Percentiles rank a stretch among this genome's conserved stretches.
phyloP scores from a whole-genome alignment of 2,797 vertebrate species.

The Atherinosoma microstoma region DNA sequence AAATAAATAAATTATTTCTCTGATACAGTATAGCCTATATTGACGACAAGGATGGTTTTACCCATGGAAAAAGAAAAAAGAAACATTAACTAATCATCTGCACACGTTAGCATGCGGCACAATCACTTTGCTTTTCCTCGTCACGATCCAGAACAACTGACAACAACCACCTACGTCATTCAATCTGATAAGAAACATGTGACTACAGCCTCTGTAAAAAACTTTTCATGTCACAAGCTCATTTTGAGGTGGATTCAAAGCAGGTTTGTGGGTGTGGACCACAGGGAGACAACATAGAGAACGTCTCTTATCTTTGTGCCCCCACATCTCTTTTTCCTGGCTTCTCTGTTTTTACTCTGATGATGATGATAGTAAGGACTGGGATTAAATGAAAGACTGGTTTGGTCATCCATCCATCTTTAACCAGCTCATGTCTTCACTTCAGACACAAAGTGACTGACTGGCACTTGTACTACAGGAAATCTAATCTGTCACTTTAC shows the following conservation, averaged over 20 bases:
- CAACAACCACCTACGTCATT: conserved; percentile 11
- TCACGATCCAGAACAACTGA: conserved; percentile 21
- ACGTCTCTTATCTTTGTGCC: background rate
- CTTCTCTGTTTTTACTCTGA: background rate
- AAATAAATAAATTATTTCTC: background rate
- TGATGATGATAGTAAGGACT: conserved; percentile 9
- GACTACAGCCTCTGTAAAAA: conserved; percentile 1
- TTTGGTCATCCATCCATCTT: conserved; percentile 27
- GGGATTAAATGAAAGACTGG: conserved; percentile 23
- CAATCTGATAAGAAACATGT: conserved; percentile 34
- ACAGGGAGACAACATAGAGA: background rate
- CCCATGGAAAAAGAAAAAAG: background rate
- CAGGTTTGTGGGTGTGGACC: background rate
- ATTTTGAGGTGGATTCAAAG: conserved; percentile 6
- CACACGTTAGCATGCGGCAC: conserved; percentile 43
- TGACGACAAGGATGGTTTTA: background rate
- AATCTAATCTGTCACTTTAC: conserved; percentile 63
- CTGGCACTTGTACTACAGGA: conserved; percentile 51
- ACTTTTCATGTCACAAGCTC: background rate
- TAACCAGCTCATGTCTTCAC: conserved; percentile 46
- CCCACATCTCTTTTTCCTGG: background rate
- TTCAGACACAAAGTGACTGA: conserved; percentile 36
- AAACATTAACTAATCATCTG: conserved; percentile 31
- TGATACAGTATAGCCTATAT: background rate
- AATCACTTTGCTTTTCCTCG: conserved; percentile 14